A percentile compares a stretch with the other conserved stretches of the same genome.
Conservation (phyloP, 2,888 invertebrate species). For the Trissolcus brochymenae region DNA sequence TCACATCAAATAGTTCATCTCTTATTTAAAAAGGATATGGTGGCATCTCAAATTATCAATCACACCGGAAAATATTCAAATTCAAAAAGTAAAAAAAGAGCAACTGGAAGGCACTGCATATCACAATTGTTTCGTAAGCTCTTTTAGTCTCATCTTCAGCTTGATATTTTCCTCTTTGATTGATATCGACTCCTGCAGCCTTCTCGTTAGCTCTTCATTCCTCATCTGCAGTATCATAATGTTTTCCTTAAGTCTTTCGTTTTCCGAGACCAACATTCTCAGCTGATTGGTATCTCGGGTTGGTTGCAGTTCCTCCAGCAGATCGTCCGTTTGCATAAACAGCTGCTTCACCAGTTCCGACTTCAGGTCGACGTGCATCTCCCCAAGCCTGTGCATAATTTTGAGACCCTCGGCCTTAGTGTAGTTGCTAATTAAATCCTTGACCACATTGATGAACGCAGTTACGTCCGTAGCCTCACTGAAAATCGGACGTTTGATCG, state of each 20-base stretch:
- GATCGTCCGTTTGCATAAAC: slow-evolving; percentile 67
- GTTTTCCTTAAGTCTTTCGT: slow-evolving; percentile 66
- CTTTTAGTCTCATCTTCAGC: slow-evolving; percentile 67
- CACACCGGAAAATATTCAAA: background rate
- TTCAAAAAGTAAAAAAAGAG: too few species aligned
- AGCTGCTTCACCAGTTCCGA: slow-evolving; percentile 68
- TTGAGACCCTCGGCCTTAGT: slow-evolving; percentile 70
- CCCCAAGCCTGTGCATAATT: slow-evolving; percentile 67
- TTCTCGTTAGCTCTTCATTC: slow-evolving; percentile 65
- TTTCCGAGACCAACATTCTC: slow-evolving; percentile 65
- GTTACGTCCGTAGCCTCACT: slow-evolving; percentile 64
- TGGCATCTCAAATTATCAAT: too few species aligned
- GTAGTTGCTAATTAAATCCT: slow-evolving; percentile 68
- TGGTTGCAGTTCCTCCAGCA: slow-evolving; percentile 63
- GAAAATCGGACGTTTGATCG: slow-evolving; percentile 40
- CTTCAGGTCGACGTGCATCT: slow-evolving; percentile 69
- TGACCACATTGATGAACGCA: slow-evolving; percentile 67
- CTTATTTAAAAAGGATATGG: too few species aligned
- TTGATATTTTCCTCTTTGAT: slow-evolving; percentile 68
- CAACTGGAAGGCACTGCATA: slow-evolving; percentile 10
- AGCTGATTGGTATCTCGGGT: slow-evolving; percentile 61
- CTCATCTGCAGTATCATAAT: slow-evolving; percentile 62
- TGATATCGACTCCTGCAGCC: slow-evolving; percentile 62
- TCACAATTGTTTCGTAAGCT: slow-evolving; percentile 57
- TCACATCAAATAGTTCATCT: too few species aligned